Base-by-base conservation (phyloP, 2,888 invertebrate species). In the Tachina fera region DNA sequence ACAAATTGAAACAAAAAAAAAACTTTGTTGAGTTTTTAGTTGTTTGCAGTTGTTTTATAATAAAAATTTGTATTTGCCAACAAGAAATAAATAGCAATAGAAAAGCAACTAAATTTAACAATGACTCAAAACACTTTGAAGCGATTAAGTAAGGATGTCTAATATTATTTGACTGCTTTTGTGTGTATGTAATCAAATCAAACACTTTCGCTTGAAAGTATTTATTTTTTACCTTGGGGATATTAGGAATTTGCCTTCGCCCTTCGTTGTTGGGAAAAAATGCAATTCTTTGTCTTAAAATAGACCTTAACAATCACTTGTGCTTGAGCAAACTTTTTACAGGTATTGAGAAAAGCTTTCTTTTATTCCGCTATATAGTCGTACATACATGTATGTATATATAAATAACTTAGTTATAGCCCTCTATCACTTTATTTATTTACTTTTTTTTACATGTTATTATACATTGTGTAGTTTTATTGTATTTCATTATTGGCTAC, bases 21-120 rank as follows among this genome's bases (percentile, higher is more conserved):
- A 88, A 87, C 45, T 77, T 74, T 78, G n/a, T 77, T 83, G 51
- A 41, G 70, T 76, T 77, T 76, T 77, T 16, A 49, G 63, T 71
- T 86, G 49, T 78, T 63, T 10, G 19, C 61, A 49, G 43, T 60
- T 75, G 58, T 82, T 78, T 83, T 81, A 13, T 67, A 53, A 49
- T 72, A 76, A 43, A 45, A 82, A 72, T 41, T 83, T 79, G 80
- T 76, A 61, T 83, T 82, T 79, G 60, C 41, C 22, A 56, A 71
- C 49, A 83, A 79, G 51, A 79, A 79, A 83, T 77, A 71, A 47
- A 31, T 60, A 19, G 9, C 56, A 65, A 49, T 39, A 47, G n/a
- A 71, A 51, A 74, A 68, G 51, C 45, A 31, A 56, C 4, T 39
- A 61, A 77, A 77, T 67, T 56, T 5, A 56, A 72, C 60, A 81